A percentile compares a stretch with the other conserved stretches of the same genome.
phyloP scores from a whole-genome alignment of 2,888 invertebrate species.

The Sarcophaga subvicina region DNA sequence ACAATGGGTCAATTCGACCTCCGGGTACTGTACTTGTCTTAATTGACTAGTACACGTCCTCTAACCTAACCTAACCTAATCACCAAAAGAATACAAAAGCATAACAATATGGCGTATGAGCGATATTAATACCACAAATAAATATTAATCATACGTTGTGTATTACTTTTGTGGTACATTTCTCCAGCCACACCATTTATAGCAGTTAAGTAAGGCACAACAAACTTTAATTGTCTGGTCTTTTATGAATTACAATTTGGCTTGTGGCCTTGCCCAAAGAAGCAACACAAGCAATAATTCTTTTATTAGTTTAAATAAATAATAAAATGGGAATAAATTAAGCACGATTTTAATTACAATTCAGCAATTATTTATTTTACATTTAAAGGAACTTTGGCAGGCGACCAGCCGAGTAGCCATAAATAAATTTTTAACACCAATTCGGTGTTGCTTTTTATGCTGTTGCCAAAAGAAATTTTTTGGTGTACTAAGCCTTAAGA shows the following conservation, averaged over 20 bases:
- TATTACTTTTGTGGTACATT: too few species aligned
- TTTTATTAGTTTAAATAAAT: neutral
- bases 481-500: neutral
- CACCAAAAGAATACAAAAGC: too few species aligned
- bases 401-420: neutral
- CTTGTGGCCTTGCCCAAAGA: neutral
- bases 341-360: neutral
- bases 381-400: neutral
- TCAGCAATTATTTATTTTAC: neutral
- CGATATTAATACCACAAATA: too few species aligned
- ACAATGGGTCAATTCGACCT: too few species aligned
- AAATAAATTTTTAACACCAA: neutral
- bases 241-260: too few species aligned
- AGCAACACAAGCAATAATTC: neutral
- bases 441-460: neutral
- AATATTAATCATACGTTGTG: too few species aligned
- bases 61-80: too few species aligned
- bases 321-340: neutral
- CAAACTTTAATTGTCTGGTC: neutral
- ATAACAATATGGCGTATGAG: too few species aligned
- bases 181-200: too few species aligned
- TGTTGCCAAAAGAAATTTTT: neutral
- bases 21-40: too few species aligned
- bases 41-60: too few species aligned
- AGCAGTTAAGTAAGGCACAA: too few species aligned